Evolutionary conservation across 2,888 invertebrate genomes (phyloP), one percentile per base, ranked within the genome.

Genomic region (Drosophila prolongata): DNA sequence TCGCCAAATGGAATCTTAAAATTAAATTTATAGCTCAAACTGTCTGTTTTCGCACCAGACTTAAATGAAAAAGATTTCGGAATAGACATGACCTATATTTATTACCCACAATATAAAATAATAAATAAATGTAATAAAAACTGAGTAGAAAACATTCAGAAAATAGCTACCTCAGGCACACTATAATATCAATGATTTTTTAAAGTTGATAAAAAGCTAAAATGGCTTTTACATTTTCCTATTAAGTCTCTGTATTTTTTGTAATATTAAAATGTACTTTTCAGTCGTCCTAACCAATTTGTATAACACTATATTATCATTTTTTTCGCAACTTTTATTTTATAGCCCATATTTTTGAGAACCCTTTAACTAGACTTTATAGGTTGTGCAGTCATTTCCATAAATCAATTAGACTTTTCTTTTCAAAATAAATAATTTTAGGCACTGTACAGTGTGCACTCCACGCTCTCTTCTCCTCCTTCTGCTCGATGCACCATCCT

Each of bases 321-420:
- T 6, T 13, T 34, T 35, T 35, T 35, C 24, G 16, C 11, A 34
- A 16, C 13, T 19, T 35, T 52, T 34, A 35, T 14, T 42, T 43
- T 27, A 11, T 3, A 10, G 47, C 10, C 47, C 47, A 34, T 47
- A 34, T 34, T 24, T 43, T 43, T 34, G 13, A 24, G 16, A 40
- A 40, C 34, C 44, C 46, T n/a, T 46, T 67, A 44, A 46, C 55
- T 54, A 27, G 46, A 54, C 65, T 49, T 24, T 19, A 64, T 64
- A 49, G 40, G 35, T 43, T 67, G 53, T 16, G 44, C 38, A 53
- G 44, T 46, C 53, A 65, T 53, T 67, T 44, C 38, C 68, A 65
- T 67, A 67, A 65, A 65, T 65, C 65, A 65, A 54, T 53, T 46
- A 40, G 9, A 43, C 44, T 66, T 55, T 52, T 65, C 38, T 40